Evolutionary conservation across 1,140 invertebrate species (phyloP).

Genomic region (Solen grandis): DNA sequence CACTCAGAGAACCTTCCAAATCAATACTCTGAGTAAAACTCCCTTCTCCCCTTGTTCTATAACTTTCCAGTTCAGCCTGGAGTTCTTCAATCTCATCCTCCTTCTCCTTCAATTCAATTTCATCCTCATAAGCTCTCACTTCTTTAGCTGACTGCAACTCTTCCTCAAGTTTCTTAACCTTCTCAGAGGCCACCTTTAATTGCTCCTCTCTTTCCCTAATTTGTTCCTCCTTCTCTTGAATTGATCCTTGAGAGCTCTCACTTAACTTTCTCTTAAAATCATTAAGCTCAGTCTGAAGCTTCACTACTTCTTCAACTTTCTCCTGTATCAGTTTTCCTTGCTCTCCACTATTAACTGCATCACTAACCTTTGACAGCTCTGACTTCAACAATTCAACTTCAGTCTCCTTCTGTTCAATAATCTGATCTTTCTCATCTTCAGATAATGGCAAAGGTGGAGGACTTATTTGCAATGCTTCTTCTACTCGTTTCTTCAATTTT

Average conservation of each 20-base stretch:
- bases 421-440: constrained; percentile 48
- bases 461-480: background rate
- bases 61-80: constrained; percentile 53
- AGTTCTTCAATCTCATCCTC: constrained; percentile 55
- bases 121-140: constrained; percentile 47
- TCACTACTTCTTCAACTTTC: constrained; percentile 11
- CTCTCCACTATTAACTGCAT: constrained; percentile 34
- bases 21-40: constrained; percentile 37
- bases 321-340: constrained; percentile 20
- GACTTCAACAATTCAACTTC: constrained; percentile 22
- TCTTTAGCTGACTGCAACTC: constrained; percentile 40
- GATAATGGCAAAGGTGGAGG: too few relatives aligned
- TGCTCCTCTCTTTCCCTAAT: constrained; percentile 18
- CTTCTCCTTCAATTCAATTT: constrained; percentile 45
- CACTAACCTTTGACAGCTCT: constrained; percentile 27
- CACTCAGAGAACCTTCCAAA: constrained; percentile 16
- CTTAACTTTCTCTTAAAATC: constrained; percentile 6
- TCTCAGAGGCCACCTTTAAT: constrained; percentile 37
- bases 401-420: constrained; percentile 42
- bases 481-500: constrained; percentile 29
- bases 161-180: constrained; percentile 47
- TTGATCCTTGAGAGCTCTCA: background rate
- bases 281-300: constrained; percentile 7
- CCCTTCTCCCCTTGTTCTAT: constrained; percentile 31
- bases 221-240: constrained; percentile 31